These are phyloP conservation scores for Pangasius mekongensis DNA, from an alignment of 2,797 vertebrate genomes.

Conservation along the genomic window DNA sequence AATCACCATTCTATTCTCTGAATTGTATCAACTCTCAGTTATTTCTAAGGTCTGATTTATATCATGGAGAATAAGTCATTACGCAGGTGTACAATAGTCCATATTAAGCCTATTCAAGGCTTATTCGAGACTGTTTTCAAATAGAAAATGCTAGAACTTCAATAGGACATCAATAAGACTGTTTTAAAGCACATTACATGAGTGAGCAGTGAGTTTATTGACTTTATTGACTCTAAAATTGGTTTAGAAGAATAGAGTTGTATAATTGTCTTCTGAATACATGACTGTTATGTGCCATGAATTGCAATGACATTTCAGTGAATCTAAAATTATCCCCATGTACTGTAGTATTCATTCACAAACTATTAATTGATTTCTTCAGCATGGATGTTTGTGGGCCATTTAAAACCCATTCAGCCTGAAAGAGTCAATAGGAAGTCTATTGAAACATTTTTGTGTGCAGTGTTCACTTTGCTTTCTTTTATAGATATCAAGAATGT, in stretches of 20 bases:
- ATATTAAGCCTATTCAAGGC: background rate
- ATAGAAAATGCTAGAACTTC: too few species aligned
- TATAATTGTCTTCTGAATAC: background rate
- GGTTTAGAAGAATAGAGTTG: background rate
- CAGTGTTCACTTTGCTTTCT: background rate
- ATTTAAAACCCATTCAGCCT: background rate
- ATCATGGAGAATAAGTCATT: background rate
- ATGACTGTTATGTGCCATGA: background rate
- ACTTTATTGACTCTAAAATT: background rate
- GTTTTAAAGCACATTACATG: background rate
- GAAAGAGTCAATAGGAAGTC: slow-evolving; percentile 15
- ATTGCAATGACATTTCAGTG: too few species aligned
- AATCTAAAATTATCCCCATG: background rate
- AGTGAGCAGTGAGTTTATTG: background rate
- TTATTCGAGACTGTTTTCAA: background rate
- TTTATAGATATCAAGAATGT: background rate
- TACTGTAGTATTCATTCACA: background rate
- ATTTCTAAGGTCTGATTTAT: background rate
- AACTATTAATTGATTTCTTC: background rate
- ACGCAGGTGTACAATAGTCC: background rate
- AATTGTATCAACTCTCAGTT: background rate
- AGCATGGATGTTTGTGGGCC: background rate
- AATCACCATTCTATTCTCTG: background rate
- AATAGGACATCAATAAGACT: background rate
- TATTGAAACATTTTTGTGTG: slow-evolving; percentile 8